Conservation (phyloP, 2,888 invertebrate species). For the Lomographa bimaculata region DNA sequence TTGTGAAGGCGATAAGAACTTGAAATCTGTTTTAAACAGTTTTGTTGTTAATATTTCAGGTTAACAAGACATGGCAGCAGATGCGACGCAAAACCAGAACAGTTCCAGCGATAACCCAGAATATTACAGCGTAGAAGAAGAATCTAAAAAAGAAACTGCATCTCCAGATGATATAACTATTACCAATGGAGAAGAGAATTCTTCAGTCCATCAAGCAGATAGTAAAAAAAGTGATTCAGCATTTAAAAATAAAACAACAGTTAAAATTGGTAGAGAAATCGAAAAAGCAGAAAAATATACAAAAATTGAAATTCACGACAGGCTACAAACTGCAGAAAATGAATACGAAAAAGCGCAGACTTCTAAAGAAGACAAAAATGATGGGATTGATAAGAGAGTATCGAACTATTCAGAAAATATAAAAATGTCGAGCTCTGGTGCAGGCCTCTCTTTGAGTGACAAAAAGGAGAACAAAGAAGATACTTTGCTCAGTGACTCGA, state of each 20-base stretch:
- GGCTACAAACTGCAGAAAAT: too few relatives aligned
- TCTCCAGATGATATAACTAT: background rate
- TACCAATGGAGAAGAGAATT: conserved; percentile 17
- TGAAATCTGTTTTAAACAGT: too few relatives aligned
- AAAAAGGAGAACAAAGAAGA: conserved; percentile 53
- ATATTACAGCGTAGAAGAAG: background rate
- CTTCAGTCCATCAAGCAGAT: conserved; percentile 8
- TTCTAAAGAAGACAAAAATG: conserved; percentile 6
- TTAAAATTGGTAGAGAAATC: conserved; percentile 1
- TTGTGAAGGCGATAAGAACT: too few relatives aligned
- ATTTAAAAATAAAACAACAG: conserved; percentile 14
- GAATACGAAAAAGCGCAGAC: conserved; percentile 1
- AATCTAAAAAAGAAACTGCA: background rate
- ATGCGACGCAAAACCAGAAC: conserved; percentile 11
- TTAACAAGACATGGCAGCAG: conserved; percentile 22
- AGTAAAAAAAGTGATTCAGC: conserved; percentile 10
- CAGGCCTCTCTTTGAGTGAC: conserved; percentile 44
- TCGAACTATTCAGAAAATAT: conserved; percentile 65
- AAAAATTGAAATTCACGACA: conserved; percentile 5
- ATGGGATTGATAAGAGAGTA: conserved; percentile 22
- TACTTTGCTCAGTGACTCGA: conserved; percentile 55
- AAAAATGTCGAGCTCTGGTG: conserved; percentile 52
- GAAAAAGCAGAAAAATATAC: conserved; percentile 1
- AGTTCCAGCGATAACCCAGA: conserved; percentile 11
- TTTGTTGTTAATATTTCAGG: too few relatives aligned